A percentile compares a stretch with the other conserved stretches of the same genome.
These are phyloP conservation scores for Arge pagana DNA, from an alignment of 2,888 invertebrate genomes.

Conservation along the genomic window DNA sequence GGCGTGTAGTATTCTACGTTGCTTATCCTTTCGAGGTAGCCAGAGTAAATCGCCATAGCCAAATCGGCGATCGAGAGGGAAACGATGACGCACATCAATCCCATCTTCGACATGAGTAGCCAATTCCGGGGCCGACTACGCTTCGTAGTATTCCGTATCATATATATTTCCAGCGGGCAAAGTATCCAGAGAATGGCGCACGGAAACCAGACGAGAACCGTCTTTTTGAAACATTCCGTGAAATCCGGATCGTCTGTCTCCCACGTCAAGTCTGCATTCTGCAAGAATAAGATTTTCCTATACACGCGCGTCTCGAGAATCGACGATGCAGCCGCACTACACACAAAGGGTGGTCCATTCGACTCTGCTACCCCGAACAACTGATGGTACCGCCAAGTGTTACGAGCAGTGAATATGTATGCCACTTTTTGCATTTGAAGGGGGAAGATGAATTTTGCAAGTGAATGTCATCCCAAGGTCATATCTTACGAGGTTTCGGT, in stretches of 20 bases:
- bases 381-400: too few relatives aligned
- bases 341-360: too few relatives aligned
- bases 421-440: too few relatives aligned
- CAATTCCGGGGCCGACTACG: slow-evolving; percentile 74
- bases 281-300: too few relatives aligned
- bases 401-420: too few relatives aligned
- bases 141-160: slow-evolving; percentile 75
- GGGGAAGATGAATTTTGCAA: too few relatives aligned
- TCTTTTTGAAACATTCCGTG: slow-evolving; percentile 90
- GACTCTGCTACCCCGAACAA: too few relatives aligned
- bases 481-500: too few relatives aligned
- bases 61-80: slow-evolving; percentile 72
- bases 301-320: too few relatives aligned
- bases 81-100: slow-evolving; percentile 68
- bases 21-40: slow-evolving; percentile 62
- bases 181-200: slow-evolving; percentile 83
- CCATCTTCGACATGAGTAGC: slow-evolving; percentile 72
- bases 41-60: slow-evolving; percentile 65
- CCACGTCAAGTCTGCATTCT: slow-evolving; percentile 83
- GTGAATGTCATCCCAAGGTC: too few relatives aligned
- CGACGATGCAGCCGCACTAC: too few relatives aligned
- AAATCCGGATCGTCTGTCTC: slow-evolving; percentile 81
- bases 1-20: slow-evolving; percentile 80
- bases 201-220: slow-evolving; percentile 87
- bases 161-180: slow-evolving; percentile 74